Evolutionary conservation across 2,113 vertebrate species (phyloP).

Genomic region (Edolisoma coerulescens): DNA sequence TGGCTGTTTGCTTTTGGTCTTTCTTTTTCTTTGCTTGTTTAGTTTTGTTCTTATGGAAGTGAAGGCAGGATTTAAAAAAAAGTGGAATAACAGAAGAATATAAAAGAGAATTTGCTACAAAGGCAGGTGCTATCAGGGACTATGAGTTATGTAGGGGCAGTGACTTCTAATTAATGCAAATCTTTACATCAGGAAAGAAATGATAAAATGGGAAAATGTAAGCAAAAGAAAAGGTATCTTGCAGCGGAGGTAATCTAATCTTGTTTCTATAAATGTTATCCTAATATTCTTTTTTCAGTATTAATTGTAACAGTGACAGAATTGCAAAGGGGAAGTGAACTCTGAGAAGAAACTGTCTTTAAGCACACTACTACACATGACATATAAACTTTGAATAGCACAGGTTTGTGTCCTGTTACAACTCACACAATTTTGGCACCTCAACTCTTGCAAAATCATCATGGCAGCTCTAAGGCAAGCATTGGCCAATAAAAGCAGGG

Average conservation of each 20-base stretch:
- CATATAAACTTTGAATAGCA: not conserved
- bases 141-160: not conserved
- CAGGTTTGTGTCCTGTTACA: not conserved
- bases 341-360: not conserved
- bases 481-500: not conserved
- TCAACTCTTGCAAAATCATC: not conserved
- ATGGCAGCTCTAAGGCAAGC: not conserved
- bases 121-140: not conserved
- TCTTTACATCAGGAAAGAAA: not conserved
- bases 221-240: not conserved
- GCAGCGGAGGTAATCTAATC: not conserved
- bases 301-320: not conserved
- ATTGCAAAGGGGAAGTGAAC: not conserved
- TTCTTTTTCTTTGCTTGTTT: not conserved
- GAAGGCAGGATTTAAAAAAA: not conserved
- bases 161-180: not conserved
- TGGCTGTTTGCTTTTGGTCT: not conserved
- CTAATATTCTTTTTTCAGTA: not conserved
- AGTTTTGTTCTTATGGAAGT: not conserved
- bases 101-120: not conserved
- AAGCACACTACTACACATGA: not conserved
- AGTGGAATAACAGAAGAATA: not conserved
- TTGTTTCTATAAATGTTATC: not conserved
- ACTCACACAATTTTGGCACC: not conserved
- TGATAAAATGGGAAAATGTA: not conserved